Conservation (phyloP, 2,113 vertebrate species). For the Vombatus ursinus region DNA sequence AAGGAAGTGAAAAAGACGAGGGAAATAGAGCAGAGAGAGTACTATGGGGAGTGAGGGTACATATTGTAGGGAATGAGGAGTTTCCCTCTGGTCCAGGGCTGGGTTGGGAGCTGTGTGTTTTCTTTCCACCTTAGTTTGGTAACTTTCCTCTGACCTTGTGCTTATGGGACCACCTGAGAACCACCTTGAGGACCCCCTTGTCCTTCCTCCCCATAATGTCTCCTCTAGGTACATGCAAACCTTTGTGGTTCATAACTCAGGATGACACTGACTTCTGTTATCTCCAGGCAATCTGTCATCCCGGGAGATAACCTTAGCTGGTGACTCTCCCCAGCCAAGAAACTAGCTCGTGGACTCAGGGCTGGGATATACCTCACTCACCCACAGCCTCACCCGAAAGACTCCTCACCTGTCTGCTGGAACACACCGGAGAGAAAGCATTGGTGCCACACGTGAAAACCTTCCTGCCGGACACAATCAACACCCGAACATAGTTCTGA, state of each 20-base stretch:
- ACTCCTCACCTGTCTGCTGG: conserved; percentile 92
- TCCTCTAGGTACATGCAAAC: neutral
- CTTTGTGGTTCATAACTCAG: neutral
- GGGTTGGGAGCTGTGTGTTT: neutral
- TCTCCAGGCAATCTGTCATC: neutral
- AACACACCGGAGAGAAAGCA: conserved; percentile 95
- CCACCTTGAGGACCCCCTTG: neutral
- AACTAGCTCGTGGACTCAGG: neutral
- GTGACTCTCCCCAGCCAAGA: neutral
- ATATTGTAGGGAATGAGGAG: conserved; percentile 32
- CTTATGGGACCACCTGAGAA: neutral
- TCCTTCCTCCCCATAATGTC: neutral
- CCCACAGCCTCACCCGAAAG: neutral
- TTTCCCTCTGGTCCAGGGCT: neutral
- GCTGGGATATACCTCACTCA: neutral
- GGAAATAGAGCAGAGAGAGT: neutral
- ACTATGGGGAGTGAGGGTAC: conserved; percentile 23
- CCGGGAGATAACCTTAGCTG: accelerated
- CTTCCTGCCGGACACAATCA: conserved; percentile 94
- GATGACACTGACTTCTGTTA: neutral
- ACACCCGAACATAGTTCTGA: conserved; percentile 97
- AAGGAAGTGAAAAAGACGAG: neutral
- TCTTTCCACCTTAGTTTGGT: neutral
- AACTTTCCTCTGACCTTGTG: neutral
- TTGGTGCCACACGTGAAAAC: conserved; percentile 98